Conservation (phyloP, 37 sponge, comb jelly and placozoan species). For the Axinella damicornis region DNA sequence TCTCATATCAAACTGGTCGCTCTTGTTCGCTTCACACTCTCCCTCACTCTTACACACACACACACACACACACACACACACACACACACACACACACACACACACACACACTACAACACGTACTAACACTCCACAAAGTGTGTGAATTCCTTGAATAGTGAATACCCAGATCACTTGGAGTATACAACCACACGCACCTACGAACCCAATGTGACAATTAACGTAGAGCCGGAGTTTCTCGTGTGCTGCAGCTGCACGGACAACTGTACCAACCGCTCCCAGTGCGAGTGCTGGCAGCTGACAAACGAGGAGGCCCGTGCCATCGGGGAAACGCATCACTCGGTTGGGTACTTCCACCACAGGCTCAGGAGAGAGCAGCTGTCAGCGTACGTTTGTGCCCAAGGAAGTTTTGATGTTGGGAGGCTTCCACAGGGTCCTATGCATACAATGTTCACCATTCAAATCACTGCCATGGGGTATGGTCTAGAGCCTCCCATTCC, state of each 20-base stretch:
- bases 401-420: no score
- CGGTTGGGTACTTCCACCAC: slow-evolving; percentile 51
- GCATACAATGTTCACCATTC: no score
- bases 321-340: not conserved
- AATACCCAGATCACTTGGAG: slow-evolving; percentile 48
- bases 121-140: slow-evolving; percentile 49
- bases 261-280: slow-evolving; percentile 49
- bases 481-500: no score
- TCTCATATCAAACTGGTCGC: no score
- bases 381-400: slow-evolving; percentile 48
- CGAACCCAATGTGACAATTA: slow-evolving; percentile 35
- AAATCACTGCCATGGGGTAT: no score
- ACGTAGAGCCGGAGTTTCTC: slow-evolving; percentile 56
- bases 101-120: not conserved
- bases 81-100: not conserved
- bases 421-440: no score
- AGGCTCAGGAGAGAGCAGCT: slow-evolving; percentile 48
- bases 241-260: slow-evolving; percentile 77
- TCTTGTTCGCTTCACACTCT: no score
- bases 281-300: slow-evolving; percentile 76
- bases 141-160: slow-evolving; percentile 33
- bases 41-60: no score
- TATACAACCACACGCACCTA: slow-evolving; percentile 52
- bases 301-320: slow-evolving; percentile 59
- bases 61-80: no score